These are phyloP conservation scores for Patella ulyssiponensis DNA, from an alignment of 2,888 invertebrate genomes.

Conservation along the genomic window DNA sequence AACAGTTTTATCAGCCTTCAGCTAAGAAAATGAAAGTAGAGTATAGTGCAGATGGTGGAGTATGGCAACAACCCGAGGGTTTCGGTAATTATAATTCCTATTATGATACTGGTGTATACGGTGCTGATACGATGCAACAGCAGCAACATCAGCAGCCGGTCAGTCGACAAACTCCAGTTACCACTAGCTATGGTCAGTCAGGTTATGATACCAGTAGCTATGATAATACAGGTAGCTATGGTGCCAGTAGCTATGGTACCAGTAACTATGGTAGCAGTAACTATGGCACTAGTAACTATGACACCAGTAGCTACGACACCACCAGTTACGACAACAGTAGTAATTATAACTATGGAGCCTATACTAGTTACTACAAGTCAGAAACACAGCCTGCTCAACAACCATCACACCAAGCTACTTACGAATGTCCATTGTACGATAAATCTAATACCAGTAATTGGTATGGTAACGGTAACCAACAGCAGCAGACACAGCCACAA, in stretches of 20 bases:
- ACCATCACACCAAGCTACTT: not conserved
- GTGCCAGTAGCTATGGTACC: too few relatives aligned
- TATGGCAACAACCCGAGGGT: not conserved
- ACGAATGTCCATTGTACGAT: not conserved
- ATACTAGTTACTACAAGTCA: not conserved
- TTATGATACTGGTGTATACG: not conserved
- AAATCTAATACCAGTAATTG: not conserved
- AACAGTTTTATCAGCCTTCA: not conserved
- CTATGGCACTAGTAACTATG: too few relatives aligned
- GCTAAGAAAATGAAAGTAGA: conserved; percentile 1
- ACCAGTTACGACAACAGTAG: too few relatives aligned
- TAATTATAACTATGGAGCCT: not conserved
- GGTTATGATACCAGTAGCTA: too few relatives aligned
- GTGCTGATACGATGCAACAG: not conserved
- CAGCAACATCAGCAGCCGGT: too few relatives aligned
- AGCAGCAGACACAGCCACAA: too few relatives aligned
- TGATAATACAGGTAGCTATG: too few relatives aligned
- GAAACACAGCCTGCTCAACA: not conserved
- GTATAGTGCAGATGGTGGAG: not conserved
- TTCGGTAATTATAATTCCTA: too few relatives aligned
- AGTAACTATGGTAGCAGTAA: too few relatives aligned
- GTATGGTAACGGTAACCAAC: not conserved
- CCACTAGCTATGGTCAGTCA: too few relatives aligned
- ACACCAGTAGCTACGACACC: too few relatives aligned
- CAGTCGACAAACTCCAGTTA: too few relatives aligned